phyloP scores from a whole-genome alignment of 2,888 invertebrate species.

The Platynereis dumerilii region DNA sequence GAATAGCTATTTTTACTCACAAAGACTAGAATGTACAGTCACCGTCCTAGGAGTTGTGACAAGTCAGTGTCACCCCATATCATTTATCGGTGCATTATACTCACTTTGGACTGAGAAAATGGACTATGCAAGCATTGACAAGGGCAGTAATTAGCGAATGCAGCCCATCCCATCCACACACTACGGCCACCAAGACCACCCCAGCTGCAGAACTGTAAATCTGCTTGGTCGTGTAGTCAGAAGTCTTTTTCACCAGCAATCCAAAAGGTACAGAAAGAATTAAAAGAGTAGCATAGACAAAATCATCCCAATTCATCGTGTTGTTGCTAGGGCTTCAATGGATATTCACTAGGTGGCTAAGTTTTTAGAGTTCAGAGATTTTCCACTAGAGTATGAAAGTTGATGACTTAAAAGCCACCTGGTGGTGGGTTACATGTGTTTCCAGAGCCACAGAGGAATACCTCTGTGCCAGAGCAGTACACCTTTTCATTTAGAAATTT shows the following conservation, averaged over 20 bases:
- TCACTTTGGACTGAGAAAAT: slow-evolving; percentile 30
- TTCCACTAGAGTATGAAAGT: no score
- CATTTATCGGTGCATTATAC: no score
- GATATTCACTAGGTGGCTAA: neutral
- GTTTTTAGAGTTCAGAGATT: neutral
- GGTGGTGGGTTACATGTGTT: no score
- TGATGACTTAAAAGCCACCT: no score
- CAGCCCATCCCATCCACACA: slow-evolving; percentile 44
- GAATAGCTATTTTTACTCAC: no score
- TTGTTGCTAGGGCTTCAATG: neutral
- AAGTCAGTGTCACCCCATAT: no score
- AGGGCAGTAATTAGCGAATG: slow-evolving; percentile 47
- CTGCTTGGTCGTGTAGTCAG: slow-evolving; percentile 39
- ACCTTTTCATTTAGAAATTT: no score
- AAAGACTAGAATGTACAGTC: no score
- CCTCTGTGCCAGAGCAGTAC: no score
- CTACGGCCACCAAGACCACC: slow-evolving; percentile 38
- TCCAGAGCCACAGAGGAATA: no score
- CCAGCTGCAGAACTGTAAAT: slow-evolving; percentile 42
- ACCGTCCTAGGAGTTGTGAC: no score
- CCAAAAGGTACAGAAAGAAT: slow-evolving; percentile 49
- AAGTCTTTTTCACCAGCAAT: slow-evolving; percentile 40
- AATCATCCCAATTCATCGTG: slow-evolving; percentile 41
- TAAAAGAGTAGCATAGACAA: slow-evolving; percentile 47
- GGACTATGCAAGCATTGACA: slow-evolving; percentile 49